Evolutionary conservation across 2,888 invertebrate species (phyloP).

Genomic region (Leucania comma): DNA sequence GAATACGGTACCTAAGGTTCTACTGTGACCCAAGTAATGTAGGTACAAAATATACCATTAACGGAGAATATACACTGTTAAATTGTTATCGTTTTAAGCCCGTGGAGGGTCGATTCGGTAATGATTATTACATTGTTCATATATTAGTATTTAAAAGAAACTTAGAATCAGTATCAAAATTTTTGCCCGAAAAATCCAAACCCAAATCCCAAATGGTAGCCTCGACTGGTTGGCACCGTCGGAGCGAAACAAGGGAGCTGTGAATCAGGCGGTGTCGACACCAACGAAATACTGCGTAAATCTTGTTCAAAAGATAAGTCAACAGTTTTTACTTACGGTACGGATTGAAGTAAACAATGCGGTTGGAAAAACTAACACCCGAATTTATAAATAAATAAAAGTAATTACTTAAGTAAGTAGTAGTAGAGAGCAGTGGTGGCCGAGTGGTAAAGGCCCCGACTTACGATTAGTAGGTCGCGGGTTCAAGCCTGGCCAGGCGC

Average conservation of each 20-base stretch:
- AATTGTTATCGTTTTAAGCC: no score
- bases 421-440: no score
- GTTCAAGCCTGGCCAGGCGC: no score
- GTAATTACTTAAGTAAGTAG: no score
- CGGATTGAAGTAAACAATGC: constrained; percentile 5
- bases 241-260: constrained; percentile 9
- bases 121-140: no score
- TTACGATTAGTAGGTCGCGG: no score
- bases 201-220: neutral
- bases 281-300: constrained; percentile 23
- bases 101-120: no score
- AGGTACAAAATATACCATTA: neutral
- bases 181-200: neutral
- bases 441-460: no score
- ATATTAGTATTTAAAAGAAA: neutral
- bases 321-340: constrained; percentile 13
- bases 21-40: neutral
- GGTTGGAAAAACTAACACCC: neutral
- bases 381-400: no score
- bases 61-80: neutral
- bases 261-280: constrained; percentile 29
- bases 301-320: constrained; percentile 29
- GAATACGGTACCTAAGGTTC: neutral
- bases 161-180: neutral
- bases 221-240: neutral